Conservation (phyloP, 2,888 invertebrate species). For the Cantharis nigra region DNA sequence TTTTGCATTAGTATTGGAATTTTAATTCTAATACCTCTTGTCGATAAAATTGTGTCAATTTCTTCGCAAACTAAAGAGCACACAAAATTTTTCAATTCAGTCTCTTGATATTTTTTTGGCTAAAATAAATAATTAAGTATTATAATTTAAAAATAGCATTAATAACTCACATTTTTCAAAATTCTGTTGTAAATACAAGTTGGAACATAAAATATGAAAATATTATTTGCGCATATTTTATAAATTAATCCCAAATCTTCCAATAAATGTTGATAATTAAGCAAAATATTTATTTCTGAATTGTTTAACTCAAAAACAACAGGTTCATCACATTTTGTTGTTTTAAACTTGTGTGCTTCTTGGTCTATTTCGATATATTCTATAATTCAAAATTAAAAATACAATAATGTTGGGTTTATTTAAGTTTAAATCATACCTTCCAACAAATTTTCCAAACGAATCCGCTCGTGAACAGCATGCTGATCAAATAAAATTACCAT, state of each 20-base stretch:
- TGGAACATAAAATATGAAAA: slow-evolving; percentile 64
- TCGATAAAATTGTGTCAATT: slow-evolving; percentile 58
- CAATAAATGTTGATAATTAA: slow-evolving; percentile 61
- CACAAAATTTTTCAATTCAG: slow-evolving; percentile 56
- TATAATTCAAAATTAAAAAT: slow-evolving; percentile 27
- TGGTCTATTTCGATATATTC: slow-evolving; percentile 8
- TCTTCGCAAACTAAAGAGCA: slow-evolving; percentile 64
- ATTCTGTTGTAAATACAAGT: slow-evolving; percentile 64
- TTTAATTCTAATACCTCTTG: slow-evolving; percentile 53
- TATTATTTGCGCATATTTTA: slow-evolving; percentile 52
- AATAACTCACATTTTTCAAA: slow-evolving; percentile 57
- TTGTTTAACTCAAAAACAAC: slow-evolving; percentile 45
- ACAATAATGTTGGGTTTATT: not conserved
- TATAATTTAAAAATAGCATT: too few relatives aligned
- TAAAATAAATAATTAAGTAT: not conserved
- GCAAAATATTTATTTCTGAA: slow-evolving; percentile 60
- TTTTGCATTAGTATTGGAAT: slow-evolving; percentile 56
- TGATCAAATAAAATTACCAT: slow-evolving; percentile 78
- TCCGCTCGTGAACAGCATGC: slow-evolving; percentile 86
- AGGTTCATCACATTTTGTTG: slow-evolving; percentile 29
- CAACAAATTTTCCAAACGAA: slow-evolving; percentile 73
- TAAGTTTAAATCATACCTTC: slow-evolving; percentile 54
- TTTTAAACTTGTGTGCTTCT: slow-evolving; percentile 26
- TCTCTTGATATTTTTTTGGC: slow-evolving; percentile 43
- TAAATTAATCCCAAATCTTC: slow-evolving; percentile 63